These are phyloP conservation scores for Amniataba percoides DNA, from an alignment of 2,797 vertebrate species.

Conservation along the genomic window DNA sequence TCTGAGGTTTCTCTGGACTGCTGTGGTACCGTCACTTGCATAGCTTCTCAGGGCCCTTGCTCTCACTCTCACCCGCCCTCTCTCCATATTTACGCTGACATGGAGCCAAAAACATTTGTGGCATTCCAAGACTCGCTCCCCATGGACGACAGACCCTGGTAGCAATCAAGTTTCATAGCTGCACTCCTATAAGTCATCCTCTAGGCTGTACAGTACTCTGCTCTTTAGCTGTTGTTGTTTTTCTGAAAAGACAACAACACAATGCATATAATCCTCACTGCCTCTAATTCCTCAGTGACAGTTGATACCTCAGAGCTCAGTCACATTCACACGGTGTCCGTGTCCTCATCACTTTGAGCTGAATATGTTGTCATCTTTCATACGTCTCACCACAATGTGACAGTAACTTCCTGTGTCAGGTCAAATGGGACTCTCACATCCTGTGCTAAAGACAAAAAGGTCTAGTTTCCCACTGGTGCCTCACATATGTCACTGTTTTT, in stretches of 20 bases:
- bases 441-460: conserved; percentile 19
- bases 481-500: not conserved
- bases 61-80: conserved; percentile 31
- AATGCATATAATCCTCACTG: not conserved
- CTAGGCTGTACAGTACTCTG: conserved; percentile 18
- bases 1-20: conserved; percentile 52
- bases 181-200: conserved; percentile 23
- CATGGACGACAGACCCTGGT: conserved; percentile 15
- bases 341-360: not conserved
- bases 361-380: not conserved
- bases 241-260: not conserved
- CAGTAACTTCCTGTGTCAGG: conserved; percentile 60
- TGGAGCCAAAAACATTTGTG: conserved; percentile 67
- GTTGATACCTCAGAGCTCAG: conserved; percentile 1
- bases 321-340: not conserved
- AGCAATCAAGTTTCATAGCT: conserved; percentile 41
- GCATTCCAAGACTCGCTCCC: conserved; percentile 58
- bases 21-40: conserved; percentile 51
- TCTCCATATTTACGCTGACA: conserved; percentile 63
- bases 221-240: not conserved
- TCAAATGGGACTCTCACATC: conserved; percentile 39
- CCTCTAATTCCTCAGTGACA: not conserved
- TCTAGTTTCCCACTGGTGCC: conserved; percentile 1
- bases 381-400: conserved; percentile 20
- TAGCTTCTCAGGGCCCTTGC: conserved; percentile 66